Base-by-base conservation (phyloP, 1,140 invertebrate genomes). In the Octopus sinensis region DNA sequence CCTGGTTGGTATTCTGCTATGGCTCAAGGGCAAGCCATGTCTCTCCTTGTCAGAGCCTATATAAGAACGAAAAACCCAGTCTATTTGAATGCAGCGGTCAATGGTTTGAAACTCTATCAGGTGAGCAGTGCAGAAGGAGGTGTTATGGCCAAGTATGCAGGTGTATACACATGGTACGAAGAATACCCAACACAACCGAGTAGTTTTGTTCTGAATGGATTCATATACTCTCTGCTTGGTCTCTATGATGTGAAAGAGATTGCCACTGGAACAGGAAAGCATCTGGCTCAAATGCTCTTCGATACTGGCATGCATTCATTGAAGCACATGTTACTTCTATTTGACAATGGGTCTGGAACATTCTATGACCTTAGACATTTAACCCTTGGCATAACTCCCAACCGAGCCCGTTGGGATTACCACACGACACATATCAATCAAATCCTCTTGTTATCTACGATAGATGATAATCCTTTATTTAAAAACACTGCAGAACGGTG, bases 401-500 rank as follows among this genome's bases (percentile, higher is more conserved):
- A 99, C 91, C 83, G 92, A 30, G 94, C 93, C 0, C 90, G 94
- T 83, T 98, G 98, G 96, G 98, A 99, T 90, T 99, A 99, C 90
- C 98, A 99, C 91, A 96, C 96, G 6, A 98, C 97, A 12, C 98
- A 99, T 90, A 95, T 99, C 51, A 99, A 98, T 92, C 97, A 99
- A 87, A 92, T 99, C 53, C 93, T 98, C 79, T 92, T 97, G 75
- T 91, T 99, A 30, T 94, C 94, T 78, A 96, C 96, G 0, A 94
- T 99, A 73, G 96, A 98, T 84, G 93, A 94, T 53, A 87, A 91
- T 75, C 93, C 95, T 4, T 92, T 98, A 82, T 94, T 99, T 85
- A 92, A 93, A 53, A 93, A 93, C 43, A 96, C 96, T 0, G 96
- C 97, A 4, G 94, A 96, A 87, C 91, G 98, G 75, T 99, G 98